Conservation (phyloP, 2,888 invertebrate species). For the Caenorhabditis afra region DNA sequence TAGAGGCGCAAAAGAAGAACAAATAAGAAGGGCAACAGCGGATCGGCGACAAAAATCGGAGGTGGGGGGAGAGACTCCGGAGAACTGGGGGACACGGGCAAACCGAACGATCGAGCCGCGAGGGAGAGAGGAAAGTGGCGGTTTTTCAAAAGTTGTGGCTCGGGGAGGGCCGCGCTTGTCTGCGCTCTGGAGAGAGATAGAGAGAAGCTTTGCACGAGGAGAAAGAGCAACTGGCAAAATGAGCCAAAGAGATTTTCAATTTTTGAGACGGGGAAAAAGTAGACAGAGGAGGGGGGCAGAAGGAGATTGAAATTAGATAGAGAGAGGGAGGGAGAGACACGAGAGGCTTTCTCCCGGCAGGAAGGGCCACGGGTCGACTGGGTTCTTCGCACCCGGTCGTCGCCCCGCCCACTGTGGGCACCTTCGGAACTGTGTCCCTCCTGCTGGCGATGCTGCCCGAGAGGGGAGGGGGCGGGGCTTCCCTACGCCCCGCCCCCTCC, state of each 20-base stretch:
- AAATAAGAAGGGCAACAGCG: constrained; percentile 45
- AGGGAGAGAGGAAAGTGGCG: neutral
- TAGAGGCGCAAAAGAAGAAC: constrained; percentile 55
- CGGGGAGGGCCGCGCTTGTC: too few relatives aligned
- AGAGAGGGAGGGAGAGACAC: neutral
- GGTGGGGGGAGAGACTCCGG: neutral
- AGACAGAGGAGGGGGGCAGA: constrained; percentile 9
- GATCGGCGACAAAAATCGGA: constrained; percentile 31
- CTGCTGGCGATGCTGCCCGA: constrained; percentile 4
- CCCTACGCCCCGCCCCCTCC: constrained; percentile 16
- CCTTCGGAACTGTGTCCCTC: too few relatives aligned
- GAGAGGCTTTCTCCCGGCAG: neutral
- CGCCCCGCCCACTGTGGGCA: neutral
- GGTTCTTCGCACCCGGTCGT: constrained; percentile 14
- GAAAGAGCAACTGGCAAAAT: constrained; percentile 26
- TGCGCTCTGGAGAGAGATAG: too few relatives aligned
- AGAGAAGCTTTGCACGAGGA: neutral
- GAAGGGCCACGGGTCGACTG: constrained; percentile 16
- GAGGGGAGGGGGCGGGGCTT: constrained; percentile 4
- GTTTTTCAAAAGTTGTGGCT: constrained; percentile 2
- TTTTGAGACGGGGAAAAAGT: constrained; percentile 18
- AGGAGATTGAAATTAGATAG: constrained; percentile 20
- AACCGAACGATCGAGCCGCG: neutral
- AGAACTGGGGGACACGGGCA: neutral
- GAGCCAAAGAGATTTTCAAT: constrained; percentile 10